Evolutionary conservation across 1,140 invertebrate species (phyloP), one percentile per base, ranked within the genome.

Genomic region (Drosophila neocordata): DNA sequence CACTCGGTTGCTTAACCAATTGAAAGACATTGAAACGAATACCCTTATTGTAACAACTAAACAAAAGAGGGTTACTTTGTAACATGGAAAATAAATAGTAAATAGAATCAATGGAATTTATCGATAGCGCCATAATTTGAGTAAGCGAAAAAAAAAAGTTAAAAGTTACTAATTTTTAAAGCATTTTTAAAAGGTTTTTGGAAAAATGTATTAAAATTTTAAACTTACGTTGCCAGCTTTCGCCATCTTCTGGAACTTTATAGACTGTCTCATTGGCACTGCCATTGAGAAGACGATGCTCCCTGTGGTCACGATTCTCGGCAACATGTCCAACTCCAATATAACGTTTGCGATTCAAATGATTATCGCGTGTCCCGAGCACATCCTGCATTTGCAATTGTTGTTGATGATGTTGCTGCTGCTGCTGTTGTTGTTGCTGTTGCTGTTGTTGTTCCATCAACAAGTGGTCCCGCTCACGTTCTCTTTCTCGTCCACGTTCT

Each of bases 141-240:
- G n/a, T n/a, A n/a, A n/a, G n/a, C n/a, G n/a, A n/a, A n/a, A n/a
- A n/a, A n/a, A n/a, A n/a, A n/a, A n/a, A n/a, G n/a, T n/a, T n/a
- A n/a, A n/a, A n/a, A n/a, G n/a, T n/a, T n/a, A n/a, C n/a, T n/a
- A n/a, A n/a, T n/a, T n/a, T n/a, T n/a, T n/a, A n/a, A n/a, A n/a
- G n/a, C n/a, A n/a, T n/a, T n/a, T n/a, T n/a, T n/a, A n/a, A n/a
- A n/a, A n/a, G n/a, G n/a, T n/a, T n/a, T n/a, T n/a, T n/a, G n/a
- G n/a, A n/a, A n/a, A n/a, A 24, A 24, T 31, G 1, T 31, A 6
- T 31, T 31, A 31, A 31, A 31, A n/a, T n/a, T 35, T 8, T 8
- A 3, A 20, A 90, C 90, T 91, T 68, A 90, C 92, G 93, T 65
- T 93, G 93, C 94, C 94, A 94, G 77, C 93, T 93, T 68, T 96